These are phyloP conservation scores for Vanacampus margaritifer DNA, from an alignment of 2,113 vertebrate genomes.

Conservation along the genomic window DNA sequence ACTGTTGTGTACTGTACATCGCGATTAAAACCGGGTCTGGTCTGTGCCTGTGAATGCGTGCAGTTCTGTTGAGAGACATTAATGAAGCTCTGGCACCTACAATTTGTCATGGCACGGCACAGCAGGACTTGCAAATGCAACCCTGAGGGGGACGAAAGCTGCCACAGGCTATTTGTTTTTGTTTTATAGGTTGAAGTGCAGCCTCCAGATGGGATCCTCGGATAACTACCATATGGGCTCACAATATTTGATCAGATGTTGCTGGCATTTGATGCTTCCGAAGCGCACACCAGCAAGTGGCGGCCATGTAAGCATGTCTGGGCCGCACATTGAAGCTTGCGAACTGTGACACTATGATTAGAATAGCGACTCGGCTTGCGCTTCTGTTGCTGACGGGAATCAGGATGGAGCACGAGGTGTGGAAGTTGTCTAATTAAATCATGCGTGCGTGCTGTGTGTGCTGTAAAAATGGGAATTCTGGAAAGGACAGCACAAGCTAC, in stretches of 20 bases:
- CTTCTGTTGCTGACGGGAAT: background rate
- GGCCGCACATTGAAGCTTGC: background rate
- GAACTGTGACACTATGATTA: background rate
- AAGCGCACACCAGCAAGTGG: slow-evolving; percentile 30
- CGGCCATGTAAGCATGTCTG: background rate
- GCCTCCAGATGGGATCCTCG: slow-evolving; percentile 49
- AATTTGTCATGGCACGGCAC: slow-evolving; percentile 2
- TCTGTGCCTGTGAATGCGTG: slow-evolving; percentile 9
- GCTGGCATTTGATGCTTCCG: slow-evolving; percentile 16
- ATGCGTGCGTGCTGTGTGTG: background rate
- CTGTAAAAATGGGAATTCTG: background rate
- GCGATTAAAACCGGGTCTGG: background rate
- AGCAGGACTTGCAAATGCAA: slow-evolving; percentile 26
- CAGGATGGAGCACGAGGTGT: background rate
- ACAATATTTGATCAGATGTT: slow-evolving; percentile 40
- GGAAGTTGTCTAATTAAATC: background rate
- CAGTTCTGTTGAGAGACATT: slow-evolving; percentile 6
- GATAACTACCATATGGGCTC: slow-evolving; percentile 49
- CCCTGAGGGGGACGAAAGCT: slow-evolving; percentile 8
- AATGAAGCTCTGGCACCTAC: slow-evolving; percentile 8
- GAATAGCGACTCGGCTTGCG: background rate
- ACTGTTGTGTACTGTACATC: background rate
- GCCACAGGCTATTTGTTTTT: slow-evolving; percentile 44
- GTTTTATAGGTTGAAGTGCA: slow-evolving; percentile 35
- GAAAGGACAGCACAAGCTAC: background rate